Evolutionary conservation across 2,888 invertebrate genomes (phyloP).

Genomic region (Volucella inflata): DNA sequence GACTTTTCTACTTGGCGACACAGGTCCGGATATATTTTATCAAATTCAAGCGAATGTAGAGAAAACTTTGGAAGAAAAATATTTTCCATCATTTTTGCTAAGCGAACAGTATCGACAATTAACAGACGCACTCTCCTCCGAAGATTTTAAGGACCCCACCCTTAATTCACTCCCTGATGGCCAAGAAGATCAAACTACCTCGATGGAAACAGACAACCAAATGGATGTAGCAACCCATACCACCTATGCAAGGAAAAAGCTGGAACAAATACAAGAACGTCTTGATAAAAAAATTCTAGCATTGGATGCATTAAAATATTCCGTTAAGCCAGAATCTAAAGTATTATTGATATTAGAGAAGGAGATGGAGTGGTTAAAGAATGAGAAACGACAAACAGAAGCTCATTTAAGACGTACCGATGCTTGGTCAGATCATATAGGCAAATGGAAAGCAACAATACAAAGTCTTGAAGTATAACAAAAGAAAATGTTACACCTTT

Average conservation of each 20-base stretch:
- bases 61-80: slow-evolving; percentile 92
- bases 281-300: slow-evolving; percentile 93
- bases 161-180: slow-evolving; percentile 79
- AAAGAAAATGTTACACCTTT: neutral
- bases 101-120: slow-evolving; percentile 92
- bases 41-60: slow-evolving; percentile 93
- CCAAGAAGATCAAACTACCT: slow-evolving; percentile 79
- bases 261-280: slow-evolving; percentile 93
- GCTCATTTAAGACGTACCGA: slow-evolving; percentile 94
- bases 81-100: slow-evolving; percentile 94
- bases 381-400: slow-evolving; percentile 91
- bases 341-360: slow-evolving; percentile 91
- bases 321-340: slow-evolving; percentile 92
- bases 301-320: slow-evolving; percentile 91
- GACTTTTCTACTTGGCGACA: slow-evolving; percentile 93
- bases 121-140: slow-evolving; percentile 82
- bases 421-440: slow-evolving; percentile 95
- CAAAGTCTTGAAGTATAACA: slow-evolving; percentile 90
- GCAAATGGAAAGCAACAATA: slow-evolving; percentile 93
- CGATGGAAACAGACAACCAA: slow-evolving; percentile 77
- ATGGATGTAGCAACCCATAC: slow-evolving; percentile 92
- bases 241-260: slow-evolving; percentile 91
- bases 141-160: slow-evolving; percentile 83
- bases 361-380: slow-evolving; percentile 92
- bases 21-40: slow-evolving; percentile 94